Conservation (phyloP, 2,888 invertebrate genomes). For the Limnephilus rhombicus region DNA sequence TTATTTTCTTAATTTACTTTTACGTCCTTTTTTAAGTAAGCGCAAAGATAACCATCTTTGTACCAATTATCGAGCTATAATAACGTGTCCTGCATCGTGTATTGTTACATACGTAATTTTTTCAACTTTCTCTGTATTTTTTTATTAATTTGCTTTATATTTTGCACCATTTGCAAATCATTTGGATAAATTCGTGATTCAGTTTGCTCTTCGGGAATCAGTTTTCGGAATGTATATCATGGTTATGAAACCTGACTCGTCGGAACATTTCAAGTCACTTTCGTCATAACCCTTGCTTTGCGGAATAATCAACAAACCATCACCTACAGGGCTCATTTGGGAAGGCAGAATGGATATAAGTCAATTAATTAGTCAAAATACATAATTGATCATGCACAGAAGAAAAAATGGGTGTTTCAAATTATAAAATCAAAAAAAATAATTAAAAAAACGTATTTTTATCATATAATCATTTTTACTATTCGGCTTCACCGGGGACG, state of each 20-base stretch:
- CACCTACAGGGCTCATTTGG: neutral
- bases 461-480: no score
- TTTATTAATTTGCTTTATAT: neutral
- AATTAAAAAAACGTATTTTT: no score
- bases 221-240: neutral
- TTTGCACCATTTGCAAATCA: neutral
- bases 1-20: neutral
- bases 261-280: neutral
- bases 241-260: neutral
- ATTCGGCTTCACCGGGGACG: no score
- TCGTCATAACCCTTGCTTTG: neutral
- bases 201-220: neutral
- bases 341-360: neutral
- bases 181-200: neutral
- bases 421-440: no score
- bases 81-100: no score
- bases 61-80: neutral
- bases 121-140: neutral
- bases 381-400: no score
- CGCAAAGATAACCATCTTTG: neutral
- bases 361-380: neutral
- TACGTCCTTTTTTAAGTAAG: neutral
- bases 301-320: neutral
- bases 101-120: no score
- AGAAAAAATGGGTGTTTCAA: no score